Conservation (phyloP, 2,797 vertebrate species). For the Columba guinea region DNA sequence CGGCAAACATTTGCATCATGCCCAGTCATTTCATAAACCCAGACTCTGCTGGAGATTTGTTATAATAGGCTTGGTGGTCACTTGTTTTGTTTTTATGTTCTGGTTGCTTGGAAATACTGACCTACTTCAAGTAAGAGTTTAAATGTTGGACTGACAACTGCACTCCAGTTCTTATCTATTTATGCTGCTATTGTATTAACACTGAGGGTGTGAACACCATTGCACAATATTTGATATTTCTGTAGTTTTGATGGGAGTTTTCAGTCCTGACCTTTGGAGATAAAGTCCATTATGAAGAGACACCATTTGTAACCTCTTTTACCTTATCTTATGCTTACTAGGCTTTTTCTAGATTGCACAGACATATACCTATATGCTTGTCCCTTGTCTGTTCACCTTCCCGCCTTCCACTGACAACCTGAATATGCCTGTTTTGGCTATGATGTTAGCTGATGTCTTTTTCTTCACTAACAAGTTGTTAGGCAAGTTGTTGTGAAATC, state of each 20-base stretch:
- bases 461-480: neutral
- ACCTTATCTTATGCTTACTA: neutral
- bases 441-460: neutral
- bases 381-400: neutral
- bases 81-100: conserved; percentile 25
- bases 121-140: conserved; percentile 34
- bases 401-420: neutral
- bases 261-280: neutral
- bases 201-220: neutral
- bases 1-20: neutral
- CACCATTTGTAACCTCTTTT: neutral
- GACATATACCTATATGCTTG: neutral
- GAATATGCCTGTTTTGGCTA: neutral
- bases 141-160: neutral
- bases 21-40: conserved; percentile 15
- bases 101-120: conserved; percentile 47
- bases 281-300: neutral
- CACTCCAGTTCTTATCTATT: neutral
- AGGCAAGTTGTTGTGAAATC: neutral
- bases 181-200: neutral
- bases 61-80: neutral
- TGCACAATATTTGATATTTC: neutral
- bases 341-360: neutral
- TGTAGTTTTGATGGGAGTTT: neutral
- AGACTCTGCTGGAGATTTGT: neutral